Conservation (phyloP, 2,797 vertebrate genomes). For the Aeoliscus strigatus region DNA sequence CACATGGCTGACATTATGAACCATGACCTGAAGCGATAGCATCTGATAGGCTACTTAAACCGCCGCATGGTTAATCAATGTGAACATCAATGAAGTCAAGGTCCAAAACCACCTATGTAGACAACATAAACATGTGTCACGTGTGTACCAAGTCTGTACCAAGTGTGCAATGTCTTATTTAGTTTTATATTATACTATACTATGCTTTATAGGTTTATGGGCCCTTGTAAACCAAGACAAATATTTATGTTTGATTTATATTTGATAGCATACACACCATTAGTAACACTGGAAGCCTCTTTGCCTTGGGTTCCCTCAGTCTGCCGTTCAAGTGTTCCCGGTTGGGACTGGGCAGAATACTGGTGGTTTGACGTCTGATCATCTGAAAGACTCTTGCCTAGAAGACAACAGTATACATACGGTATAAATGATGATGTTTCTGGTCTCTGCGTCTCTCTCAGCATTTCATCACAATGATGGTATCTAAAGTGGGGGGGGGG, state of each 20-base stretch:
- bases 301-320: constrained; percentile 48
- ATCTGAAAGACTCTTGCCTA: constrained; percentile 73
- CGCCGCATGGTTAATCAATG: constrained; percentile 57
- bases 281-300: constrained; percentile 49
- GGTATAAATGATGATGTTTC: too few relatives aligned
- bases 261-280: constrained; percentile 62
- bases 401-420: constrained; percentile 11
- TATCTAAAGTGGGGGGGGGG: too few relatives aligned
- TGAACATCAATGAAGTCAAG: constrained; percentile 22
- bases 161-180: constrained; percentile 12
- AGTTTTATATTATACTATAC: constrained; percentile 7
- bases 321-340: constrained; percentile 71
- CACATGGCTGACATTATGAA: constrained; percentile 48
- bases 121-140: background rate
- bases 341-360: constrained; percentile 58
- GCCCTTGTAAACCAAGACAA: constrained; percentile 10
- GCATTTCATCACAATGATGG: too few relatives aligned
- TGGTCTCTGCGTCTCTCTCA: too few relatives aligned
- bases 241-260: constrained; percentile 22
- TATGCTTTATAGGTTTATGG: constrained; percentile 7
- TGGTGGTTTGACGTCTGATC: constrained; percentile 62
- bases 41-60: constrained; percentile 46
- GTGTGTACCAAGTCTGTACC: background rate
- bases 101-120: constrained; percentile 13
- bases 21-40: constrained; percentile 47